A percentile compares a stretch with the other conserved stretches of the same genome.
Evolutionary conservation across 2,888 invertebrate genomes (phyloP).

Genomic region (Oscheius sp.): DNA sequence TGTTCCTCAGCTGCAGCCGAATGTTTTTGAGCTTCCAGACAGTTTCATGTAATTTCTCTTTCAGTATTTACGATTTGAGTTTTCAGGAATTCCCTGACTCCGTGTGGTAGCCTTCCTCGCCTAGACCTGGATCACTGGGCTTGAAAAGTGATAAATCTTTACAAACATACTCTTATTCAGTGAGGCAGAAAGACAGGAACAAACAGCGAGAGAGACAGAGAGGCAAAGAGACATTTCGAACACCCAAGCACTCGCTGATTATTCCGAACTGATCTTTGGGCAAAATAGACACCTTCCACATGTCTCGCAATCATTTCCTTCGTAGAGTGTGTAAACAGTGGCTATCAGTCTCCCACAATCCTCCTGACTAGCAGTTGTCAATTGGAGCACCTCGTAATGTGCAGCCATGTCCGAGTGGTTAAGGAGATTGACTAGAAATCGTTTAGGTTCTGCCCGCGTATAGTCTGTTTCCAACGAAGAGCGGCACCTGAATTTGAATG

Average conservation of each 20-base stretch:
- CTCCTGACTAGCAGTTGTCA: too few relatives aligned
- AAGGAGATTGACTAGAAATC: slow-evolving; percentile 68
- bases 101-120: slow-evolving; percentile 58
- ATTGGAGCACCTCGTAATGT: not conserved
- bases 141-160: not conserved
- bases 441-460: slow-evolving; percentile 68
- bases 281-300: too few relatives aligned
- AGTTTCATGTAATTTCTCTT: slow-evolving; percentile 53
- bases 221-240: too few relatives aligned
- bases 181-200: not conserved
- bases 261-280: too few relatives aligned
- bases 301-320: too few relatives aligned
- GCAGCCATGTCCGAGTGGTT: slow-evolving; percentile 62
- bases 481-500: too few relatives aligned
- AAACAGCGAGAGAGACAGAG: too few relatives aligned
- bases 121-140: slow-evolving; percentile 62
- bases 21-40: slow-evolving; percentile 86
- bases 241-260: too few relatives aligned
- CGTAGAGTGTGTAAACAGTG: too few relatives aligned
- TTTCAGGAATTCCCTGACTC: slow-evolving; percentile 62
- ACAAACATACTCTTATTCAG: not conserved
- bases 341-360: too few relatives aligned
- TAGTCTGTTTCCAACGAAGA: too few relatives aligned
- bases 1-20: slow-evolving; percentile 80
- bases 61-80: not conserved